A percentile compares a stretch with the other conserved stretches of the same genome.
Conservation (phyloP, 2,113 vertebrate species). For the Xenopus laevis region DNA sequence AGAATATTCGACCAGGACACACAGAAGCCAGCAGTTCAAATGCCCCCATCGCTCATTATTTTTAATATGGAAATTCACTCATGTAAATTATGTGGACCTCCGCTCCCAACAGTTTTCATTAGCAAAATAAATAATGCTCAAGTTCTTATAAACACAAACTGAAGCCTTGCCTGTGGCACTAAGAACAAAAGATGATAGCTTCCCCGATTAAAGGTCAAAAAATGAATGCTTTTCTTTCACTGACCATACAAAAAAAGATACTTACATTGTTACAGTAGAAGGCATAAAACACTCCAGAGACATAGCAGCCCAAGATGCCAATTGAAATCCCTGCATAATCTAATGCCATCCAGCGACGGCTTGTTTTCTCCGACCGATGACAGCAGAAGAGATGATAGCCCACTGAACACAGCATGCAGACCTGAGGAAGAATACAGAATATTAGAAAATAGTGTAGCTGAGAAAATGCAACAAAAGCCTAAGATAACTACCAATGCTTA, state of each 20-base stretch:
- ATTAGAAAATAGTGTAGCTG: background rate
- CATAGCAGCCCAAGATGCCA: conserved; percentile 91
- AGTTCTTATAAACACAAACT: background rate
- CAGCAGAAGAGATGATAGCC: conserved; percentile 92
- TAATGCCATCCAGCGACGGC: conserved; percentile 90
- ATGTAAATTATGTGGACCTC: conserved; percentile 15
- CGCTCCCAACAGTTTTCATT: conserved; percentile 3
- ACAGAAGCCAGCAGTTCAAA: conserved; percentile 37
- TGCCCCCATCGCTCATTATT: conserved; percentile 11
- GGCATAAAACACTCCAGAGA: conserved; percentile 91
- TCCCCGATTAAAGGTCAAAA: conserved; percentile 30
- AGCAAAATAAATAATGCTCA: conserved; percentile 40
- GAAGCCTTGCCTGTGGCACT: background rate
- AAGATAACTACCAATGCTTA: too few species aligned
- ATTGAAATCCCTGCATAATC: conserved; percentile 90
- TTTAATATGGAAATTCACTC: conserved; percentile 1
- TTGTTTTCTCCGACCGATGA: conserved; percentile 91
- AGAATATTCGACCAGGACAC: conserved; percentile 18
- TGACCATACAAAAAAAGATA: conserved; percentile 34
- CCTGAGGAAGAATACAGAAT: conserved; percentile 55
- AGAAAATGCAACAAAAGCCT: background rate
- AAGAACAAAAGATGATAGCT: rapidly evolving
- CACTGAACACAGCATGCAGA: conserved; percentile 92
- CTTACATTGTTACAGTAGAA: conserved; percentile 93
- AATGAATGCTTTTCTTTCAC: conserved; percentile 20